phyloP scores from a whole-genome alignment of 2,113 vertebrate genomes.

The Athene noctua region DNA sequence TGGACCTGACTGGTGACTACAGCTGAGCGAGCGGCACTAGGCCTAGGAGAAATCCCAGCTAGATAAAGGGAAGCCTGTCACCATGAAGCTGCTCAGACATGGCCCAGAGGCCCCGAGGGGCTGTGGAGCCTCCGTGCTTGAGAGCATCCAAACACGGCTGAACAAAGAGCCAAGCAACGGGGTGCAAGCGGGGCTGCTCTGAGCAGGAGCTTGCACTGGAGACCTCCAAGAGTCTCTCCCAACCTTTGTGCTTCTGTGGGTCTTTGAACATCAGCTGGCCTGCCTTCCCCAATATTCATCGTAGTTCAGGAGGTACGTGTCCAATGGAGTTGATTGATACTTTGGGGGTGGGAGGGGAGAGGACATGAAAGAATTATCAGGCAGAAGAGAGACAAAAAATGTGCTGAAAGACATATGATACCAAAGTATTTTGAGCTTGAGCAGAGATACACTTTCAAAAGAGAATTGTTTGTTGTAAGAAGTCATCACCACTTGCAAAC shows the following conservation, averaged over 20 bases:
- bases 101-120: not conserved
- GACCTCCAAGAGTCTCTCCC: not conserved
- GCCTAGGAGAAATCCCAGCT: not conserved
- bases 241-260: too few relatives aligned
- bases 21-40: not conserved
- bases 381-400: too few relatives aligned
- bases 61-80: not conserved
- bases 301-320: too few relatives aligned
- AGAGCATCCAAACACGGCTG: not conserved
- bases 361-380: too few relatives aligned
- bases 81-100: not conserved
- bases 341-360: too few relatives aligned
- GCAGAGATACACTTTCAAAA: too few relatives aligned
- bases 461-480: too few relatives aligned
- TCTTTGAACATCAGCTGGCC: not conserved
- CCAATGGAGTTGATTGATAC: too few relatives aligned
- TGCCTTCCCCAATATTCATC: not conserved
- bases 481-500: too few relatives aligned
- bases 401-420: too few relatives aligned
- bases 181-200: not conserved
- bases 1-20: too few relatives aligned
- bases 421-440: too few relatives aligned
- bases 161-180: not conserved
- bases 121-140: not conserved
- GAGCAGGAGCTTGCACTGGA: not conserved